A percentile compares a stretch with the other conserved stretches of the same genome.
Conservation (phyloP, 2,113 vertebrate species). For the Silurus asotus region DNA sequence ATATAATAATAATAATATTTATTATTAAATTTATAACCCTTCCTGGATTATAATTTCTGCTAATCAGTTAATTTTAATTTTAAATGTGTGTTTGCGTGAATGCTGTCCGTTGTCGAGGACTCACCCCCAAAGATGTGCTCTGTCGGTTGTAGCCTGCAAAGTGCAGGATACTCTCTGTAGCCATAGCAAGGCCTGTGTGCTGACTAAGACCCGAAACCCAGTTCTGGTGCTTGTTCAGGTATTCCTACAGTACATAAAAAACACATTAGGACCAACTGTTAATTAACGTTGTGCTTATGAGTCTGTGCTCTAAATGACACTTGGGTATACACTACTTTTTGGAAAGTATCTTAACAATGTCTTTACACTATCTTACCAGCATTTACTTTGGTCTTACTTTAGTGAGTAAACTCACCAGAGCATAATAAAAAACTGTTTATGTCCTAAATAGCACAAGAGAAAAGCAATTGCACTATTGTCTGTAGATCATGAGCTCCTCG, state of each 20-base stretch:
- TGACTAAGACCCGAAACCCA: constrained; percentile 96
- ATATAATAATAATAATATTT: no score
- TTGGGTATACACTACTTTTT: no score
- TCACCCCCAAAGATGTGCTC: constrained; percentile 90
- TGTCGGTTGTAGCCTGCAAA: constrained; percentile 95
- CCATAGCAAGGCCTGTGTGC: constrained; percentile 98
- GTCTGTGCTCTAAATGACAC: background rate
- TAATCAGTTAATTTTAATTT: no score
- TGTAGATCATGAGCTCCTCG: background rate
- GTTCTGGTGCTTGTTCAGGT: constrained; percentile 97
- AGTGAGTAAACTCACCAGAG: background rate
- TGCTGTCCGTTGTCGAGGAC: constrained; percentile 50
- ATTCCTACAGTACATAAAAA: constrained; percentile 78
- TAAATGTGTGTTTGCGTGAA: background rate
- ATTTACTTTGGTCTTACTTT: background rate
- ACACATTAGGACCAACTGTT: background rate
- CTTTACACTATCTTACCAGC: no score
- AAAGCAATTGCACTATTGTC: background rate
- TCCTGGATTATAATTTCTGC: no score
- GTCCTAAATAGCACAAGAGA: background rate
- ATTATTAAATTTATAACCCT: no score
- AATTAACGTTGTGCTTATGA: background rate
- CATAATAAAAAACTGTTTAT: background rate
- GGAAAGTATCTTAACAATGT: no score
- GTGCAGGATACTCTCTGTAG: constrained; percentile 93